Base-by-base conservation (phyloP, 2,113 vertebrate species). In the Scolopax mira region DNA sequence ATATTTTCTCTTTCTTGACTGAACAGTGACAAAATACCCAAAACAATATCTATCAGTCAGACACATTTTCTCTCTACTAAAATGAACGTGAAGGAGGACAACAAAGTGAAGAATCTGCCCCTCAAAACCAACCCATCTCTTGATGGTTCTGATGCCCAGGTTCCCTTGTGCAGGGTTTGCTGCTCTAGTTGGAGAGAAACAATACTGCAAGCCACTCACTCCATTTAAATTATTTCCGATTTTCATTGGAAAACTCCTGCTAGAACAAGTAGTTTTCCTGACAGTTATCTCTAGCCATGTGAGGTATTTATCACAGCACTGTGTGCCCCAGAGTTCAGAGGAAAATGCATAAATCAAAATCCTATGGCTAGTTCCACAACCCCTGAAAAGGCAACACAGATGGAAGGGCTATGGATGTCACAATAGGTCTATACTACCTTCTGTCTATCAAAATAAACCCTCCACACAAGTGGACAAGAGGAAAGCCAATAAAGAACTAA, bases 131-230 rank as follows among this genome's bases (percentile, higher is more conserved):
- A 3, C 17, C 19, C 11, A 55, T 31, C 11, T 8, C 11, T 78
- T 1, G 0, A 6, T 6, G 9, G 13, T 25, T 60, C 42, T 65
- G 54, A n/a, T 7, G 8, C 15, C 42, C 37, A 49, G 16, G 42
- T 49, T 10, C 48, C 16, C 24, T 60, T 51, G 54, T 39, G 17
- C 8, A 51, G 35, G 11, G 18, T 87, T 69, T 64, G 7, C 16
- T 70, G 65, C 27, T 70, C 41, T 78, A 27, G 11, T 6, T 65
- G 46, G 35, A 87, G 28, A 80, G 22, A 77, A 69, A 22, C 0
- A 0, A 46, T 39, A 49, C 31, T 49, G 46, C 10, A 67, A 62
- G 15, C 9, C 0, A n/a, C n/a, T n/a, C 0, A 6, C n/a, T 85
- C 48, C 44, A n/a, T 6, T 14, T 61, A 51, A 7, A 33, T 18